Conservation (phyloP, 2,888 invertebrate genomes). For the Pegoplata infirma region DNA sequence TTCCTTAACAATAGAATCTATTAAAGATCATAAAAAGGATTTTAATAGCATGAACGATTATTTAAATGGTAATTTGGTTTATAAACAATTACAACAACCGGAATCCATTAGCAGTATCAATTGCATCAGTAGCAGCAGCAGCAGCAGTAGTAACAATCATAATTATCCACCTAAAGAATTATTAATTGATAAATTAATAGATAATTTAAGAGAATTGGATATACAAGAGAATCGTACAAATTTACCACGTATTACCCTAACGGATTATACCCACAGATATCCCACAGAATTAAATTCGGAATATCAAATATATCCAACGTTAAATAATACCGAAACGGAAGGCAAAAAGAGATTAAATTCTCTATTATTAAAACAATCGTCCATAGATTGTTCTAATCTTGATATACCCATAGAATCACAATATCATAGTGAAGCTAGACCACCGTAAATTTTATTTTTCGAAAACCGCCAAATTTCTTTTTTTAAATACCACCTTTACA, state of each 20-base stretch:
- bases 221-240: slow-evolving; percentile 66
- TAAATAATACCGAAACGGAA: slow-evolving; percentile 53
- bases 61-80: slow-evolving; percentile 63
- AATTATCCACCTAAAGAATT: slow-evolving; percentile 34
- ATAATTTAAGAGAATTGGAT: slow-evolving; percentile 70
- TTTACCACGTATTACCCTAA: slow-evolving; percentile 75
- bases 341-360: slow-evolving; percentile 51
- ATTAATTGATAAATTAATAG: slow-evolving; percentile 64
- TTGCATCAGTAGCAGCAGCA: too few species aligned
- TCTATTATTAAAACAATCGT: slow-evolving; percentile 20
- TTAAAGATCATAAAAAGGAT: slow-evolving; percentile 6
- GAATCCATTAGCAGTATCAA: too few species aligned
- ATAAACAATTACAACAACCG: slow-evolving; percentile 57
- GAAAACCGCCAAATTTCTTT: slow-evolving; percentile 24
- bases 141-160: slow-evolving; percentile 29
- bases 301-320: slow-evolving; percentile 14
- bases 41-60: slow-evolving; percentile 68
- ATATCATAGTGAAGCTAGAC: slow-evolving; percentile 72
- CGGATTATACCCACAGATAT: slow-evolving; percentile 68
- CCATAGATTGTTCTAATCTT: slow-evolving; percentile 54
- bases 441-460: slow-evolving; percentile 69
- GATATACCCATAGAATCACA: slow-evolving; percentile 67
- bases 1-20: slow-evolving; percentile 31
- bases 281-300: slow-evolving; percentile 45
- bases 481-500: slow-evolving; percentile 14